Evolutionary conservation across 2,888 invertebrate species (phyloP), one percentile per base, ranked within the genome.

Genomic region (Euplagia quadripunctaria): DNA sequence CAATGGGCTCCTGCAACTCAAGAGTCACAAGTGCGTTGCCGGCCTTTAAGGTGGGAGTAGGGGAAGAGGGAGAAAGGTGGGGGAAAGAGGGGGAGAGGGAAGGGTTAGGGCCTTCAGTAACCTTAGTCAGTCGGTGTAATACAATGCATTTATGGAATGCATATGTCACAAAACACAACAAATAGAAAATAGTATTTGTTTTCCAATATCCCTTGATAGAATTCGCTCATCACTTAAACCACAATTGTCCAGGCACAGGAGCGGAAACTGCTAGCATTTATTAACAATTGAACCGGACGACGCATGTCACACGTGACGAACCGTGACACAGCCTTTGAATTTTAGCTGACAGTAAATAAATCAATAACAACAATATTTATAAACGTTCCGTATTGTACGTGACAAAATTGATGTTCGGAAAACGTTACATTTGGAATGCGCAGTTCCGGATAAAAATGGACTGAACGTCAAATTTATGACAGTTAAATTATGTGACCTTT

Each of bases 211-310:
- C 55, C n/a, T 2, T 1, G 6, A 7, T 1, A 52, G 1, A 9
- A 52, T 52, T 52, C 46, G 71, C 66, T 72, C 58, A 67, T 67
- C 41, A 61, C 67, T 72, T 72, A 67, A 41, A 63, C 71, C 71
- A 17, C 4, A 61, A 31, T 7, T 11, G 4, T 41, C n/a, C 20
- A 58, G 14, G 9, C 41, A 42, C 6, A 51, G 51, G 43, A 49
- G 51, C 41, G 67, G 67, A 63, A 67, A 72, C 41, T 20, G 51
- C 31, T 49, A 65, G n/a, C 81, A 79, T 83, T 61, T 85, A 85
- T 86, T 84, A 82, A 85, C 87, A 82, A 86, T 86, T 79, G 82
- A 78, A 73, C 71, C 79, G 77, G 81, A 82, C 79, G 78, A 77
- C 87, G 81, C 79, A 79, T 79, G 75, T 83, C 83, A 76, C 86